Evolutionary conservation across 1,140 invertebrate species (phyloP), one percentile per base, ranked within the genome.

Genomic region (Drosophila kepulauana): DNA sequence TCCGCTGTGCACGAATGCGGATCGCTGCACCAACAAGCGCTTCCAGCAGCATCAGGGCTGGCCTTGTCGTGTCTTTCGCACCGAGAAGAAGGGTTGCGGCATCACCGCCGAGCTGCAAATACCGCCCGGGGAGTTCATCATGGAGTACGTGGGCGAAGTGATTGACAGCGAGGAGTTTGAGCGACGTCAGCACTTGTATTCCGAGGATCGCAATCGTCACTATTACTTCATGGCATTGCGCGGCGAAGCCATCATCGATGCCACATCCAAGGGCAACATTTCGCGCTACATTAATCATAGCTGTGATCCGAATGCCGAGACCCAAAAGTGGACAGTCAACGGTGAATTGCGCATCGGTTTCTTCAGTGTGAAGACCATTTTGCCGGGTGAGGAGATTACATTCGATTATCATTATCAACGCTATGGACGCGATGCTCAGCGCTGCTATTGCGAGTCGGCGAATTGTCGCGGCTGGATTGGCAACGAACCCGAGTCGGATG

Each of bases 301-400:
- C 48, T 99, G 99, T 93, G 98, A 99, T 91, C 99, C 99, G 0
- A 99, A 99, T 93, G 97, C 98, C 5, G 98, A 99, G 94, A 99
- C 99, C 1, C 98, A 99, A 93, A 99, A 99, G 95, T 99, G 99
- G 99, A 99, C 98, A 0, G 98, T 99, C 0, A 99, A 99, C 93
- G 98, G 98, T 1, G 97, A 99, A 93, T 93, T 99, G 6, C 94
- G 98, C 75, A 98, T 99, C 82, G 99, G 99, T 0, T 99, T 99
- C 94, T 99, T 99, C 93, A 97, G 97, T 73, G 96, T 95, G 75
- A 95, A 96, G 79, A 94, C 95, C 13, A 96, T 99, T 76, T 87
- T 94, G 45, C 94, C 95, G 6, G 97, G 97, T 1, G 98, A 99
- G 93, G 99, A 99, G 94, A 96, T 99, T 28, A 99, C 98, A 0